These are phyloP conservation scores for Ramazzottius varieornatus DNA, from an alignment of 2,888 invertebrate species.

Conservation along the genomic window DNA sequence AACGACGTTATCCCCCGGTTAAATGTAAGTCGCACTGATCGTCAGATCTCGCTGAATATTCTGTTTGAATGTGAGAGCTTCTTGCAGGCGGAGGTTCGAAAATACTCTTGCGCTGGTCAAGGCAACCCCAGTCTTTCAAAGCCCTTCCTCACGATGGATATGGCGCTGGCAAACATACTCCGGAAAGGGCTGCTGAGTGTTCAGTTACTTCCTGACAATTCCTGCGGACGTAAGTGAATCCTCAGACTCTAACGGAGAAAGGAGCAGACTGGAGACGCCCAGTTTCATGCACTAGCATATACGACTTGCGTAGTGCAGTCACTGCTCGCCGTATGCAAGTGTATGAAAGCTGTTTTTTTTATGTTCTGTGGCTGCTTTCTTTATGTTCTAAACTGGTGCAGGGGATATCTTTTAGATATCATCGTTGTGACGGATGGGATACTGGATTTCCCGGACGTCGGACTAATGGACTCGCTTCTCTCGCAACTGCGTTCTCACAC, in stretches of 20 bases:
- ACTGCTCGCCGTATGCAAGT: too few species aligned
- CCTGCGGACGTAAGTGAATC: not conserved
- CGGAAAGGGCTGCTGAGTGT: not conserved
- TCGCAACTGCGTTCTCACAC: not conserved
- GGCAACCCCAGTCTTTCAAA: too few species aligned
- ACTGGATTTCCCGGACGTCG: not conserved
- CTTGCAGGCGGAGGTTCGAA: not conserved
- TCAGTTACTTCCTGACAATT: not conserved
- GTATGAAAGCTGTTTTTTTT: too few species aligned
- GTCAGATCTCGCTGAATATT: not conserved
- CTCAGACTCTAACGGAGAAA: too few species aligned
- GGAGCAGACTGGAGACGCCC: too few species aligned
- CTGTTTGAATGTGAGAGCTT: not conserved
- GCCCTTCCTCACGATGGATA: not conserved
- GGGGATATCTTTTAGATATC: too few species aligned
- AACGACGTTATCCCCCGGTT: not conserved
- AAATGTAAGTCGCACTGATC: not conserved
- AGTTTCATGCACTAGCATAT: too few species aligned
- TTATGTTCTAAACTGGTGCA: too few species aligned
- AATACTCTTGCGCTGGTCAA: too few species aligned
- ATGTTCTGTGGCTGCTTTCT: too few species aligned
- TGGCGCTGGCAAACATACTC: not conserved
- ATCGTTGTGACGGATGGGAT: slow-evolving; percentile 1
- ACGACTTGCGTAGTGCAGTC: too few species aligned
- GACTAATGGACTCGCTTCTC: not conserved